Base-by-base conservation (phyloP, 2,797 vertebrate species). In the Setipinna tenuifilis region DNA sequence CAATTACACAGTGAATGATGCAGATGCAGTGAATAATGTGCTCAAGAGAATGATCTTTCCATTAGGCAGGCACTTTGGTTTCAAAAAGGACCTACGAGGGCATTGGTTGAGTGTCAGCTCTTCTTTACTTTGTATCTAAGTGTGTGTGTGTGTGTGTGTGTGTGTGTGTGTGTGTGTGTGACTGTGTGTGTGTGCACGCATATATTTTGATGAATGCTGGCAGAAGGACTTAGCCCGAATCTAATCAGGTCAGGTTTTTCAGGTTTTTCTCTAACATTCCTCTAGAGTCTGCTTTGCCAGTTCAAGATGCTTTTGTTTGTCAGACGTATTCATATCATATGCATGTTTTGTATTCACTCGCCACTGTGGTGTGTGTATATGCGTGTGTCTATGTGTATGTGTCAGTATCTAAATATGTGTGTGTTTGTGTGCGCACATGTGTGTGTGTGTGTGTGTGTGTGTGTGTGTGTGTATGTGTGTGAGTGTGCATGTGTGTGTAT, bases 11-110 rank as follows among this genome's bases (percentile, higher is more conserved):
- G 84, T 88, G 89, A 89, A 91, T 94, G 92, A 94, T 89, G 87
- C 92, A 94, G 91, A 93, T 94, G 93, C 91, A 90, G 92, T 91
- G 94, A 92, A 93, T 92, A 84, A 88, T 89, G 85, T 93, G 94
- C 94, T 95, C 93, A 93, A 93, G 93, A 93, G 91, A 94, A 94
- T 88, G 89, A 85, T 92, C 93, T 92, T 92, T 92, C 93, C 93
- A 94, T 93, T 95, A 94, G 91, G 89, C 87, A 89, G 90, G 93
- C 93, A 93, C 92, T 93, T 93, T 91, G 91, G 90, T 93, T 90
- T 92, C 89, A 85, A 86, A 92, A 89, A 92, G 89, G 91, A 92
- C 90, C 83, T 91, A 75, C 68, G 68, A 86, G 83, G 83, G 82
- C 86, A 80, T 85, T 21, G 1, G 71, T 9, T 21, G 62, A 50